Base-by-base conservation (phyloP, 2,888 invertebrate genomes). In the Macrosiphum euphorbiae region DNA sequence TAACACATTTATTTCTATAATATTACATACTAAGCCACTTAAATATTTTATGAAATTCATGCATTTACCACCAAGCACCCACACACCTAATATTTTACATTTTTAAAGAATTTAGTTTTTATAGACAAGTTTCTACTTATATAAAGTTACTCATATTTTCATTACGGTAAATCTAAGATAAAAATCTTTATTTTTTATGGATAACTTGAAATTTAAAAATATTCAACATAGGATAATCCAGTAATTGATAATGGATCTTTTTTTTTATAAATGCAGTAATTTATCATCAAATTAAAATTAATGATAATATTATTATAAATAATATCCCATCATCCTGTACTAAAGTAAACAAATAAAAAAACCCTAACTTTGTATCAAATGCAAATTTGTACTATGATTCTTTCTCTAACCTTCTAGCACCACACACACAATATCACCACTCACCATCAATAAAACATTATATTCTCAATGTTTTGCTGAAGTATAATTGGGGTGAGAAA, bases 31-130 rank as follows among this genome's bases (percentile, higher is more conserved):
- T 90, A 90, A 90, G 78, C 90, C 78, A 90, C 26, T 90, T 35
- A 26, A 78, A 78, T 26, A 26, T 90, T 52, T n/a, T 90, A 50
- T 90, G 26, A 35, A 78, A 52, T 41, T 78, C 90, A 90, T 90
- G 78, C 90, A 90, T 50, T 90, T 26, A 90, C 78, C 78, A 90
- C 90, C 78, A 90, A 90, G 78, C 50, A 78, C 50, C 20, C 35
- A 52, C 10, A 24, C 0, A 41, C 41, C 78, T 35, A 35, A 90
- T 67, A 67, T 11, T 50, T 8, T 90, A 20, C 52, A 88, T 88
- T 35, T 35, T 78, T 78, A 35, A 35, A 35, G 20, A 78, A 35
- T 78, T 78, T 78, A 35, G 20, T 2, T 78, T 67, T 78, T 35
- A 67, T 67, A 67, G n/a, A 67, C n/a, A 67, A n/a, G n/a, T 67